Percentiles rank a stretch among this genome's conserved stretches.
Conservation (phyloP, 2,797 vertebrate genomes). For the Squalus acanthias region DNA sequence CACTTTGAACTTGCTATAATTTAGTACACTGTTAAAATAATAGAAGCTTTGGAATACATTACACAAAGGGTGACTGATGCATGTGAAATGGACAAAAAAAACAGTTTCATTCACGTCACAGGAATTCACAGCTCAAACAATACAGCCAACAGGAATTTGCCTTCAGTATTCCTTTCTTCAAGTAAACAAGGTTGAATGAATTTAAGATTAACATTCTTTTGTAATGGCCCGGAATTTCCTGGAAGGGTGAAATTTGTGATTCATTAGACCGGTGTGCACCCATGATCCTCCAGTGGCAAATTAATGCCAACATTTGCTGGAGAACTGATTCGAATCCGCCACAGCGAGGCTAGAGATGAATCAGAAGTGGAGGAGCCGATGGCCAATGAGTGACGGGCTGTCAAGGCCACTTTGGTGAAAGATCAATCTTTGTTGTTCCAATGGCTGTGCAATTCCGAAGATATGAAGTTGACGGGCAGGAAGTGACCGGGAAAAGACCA, state of each 20-base stretch:
- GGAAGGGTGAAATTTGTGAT: neutral
- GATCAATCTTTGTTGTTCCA: neutral
- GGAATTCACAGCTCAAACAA: neutral
- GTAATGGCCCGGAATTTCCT: neutral
- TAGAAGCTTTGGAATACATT: neutral
- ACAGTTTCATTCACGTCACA: neutral
- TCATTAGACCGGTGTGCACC: neutral
- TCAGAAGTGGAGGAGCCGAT: neutral
- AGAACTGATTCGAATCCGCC: neutral
- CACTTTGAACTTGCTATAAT: neutral
- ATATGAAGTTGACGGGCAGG: neutral
- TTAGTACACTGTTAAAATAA: neutral
- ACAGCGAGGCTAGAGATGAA: neutral
- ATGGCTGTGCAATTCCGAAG: neutral
- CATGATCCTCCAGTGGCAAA: neutral
- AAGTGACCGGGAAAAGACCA: neutral
- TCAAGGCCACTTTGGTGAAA: neutral
- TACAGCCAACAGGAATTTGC: neutral
- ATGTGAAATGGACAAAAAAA: too few relatives aligned
- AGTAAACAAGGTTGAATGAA: neutral
- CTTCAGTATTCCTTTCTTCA: neutral
- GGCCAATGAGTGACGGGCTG: neutral
- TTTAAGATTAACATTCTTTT: neutral
- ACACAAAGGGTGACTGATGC: neutral
- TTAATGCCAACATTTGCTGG: neutral